Base-by-base conservation (phyloP, 2,113 vertebrate genomes). In the Anthoscopus minutus region DNA sequence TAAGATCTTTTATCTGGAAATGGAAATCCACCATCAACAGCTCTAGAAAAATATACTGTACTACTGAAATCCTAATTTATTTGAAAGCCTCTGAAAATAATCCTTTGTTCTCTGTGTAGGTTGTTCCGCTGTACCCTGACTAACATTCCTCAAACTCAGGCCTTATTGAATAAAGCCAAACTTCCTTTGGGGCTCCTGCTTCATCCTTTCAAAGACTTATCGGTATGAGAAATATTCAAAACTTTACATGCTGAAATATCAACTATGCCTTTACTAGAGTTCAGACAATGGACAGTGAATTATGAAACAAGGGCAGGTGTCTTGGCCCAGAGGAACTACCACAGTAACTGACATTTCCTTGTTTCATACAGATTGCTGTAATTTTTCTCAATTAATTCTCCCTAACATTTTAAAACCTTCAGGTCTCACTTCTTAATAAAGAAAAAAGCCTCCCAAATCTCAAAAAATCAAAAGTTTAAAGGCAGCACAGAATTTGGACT, bases 181-280 rank as follows among this genome's bases (percentile, higher is more conserved):
- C 98, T 99, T 97, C 99, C 99, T 35, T 94, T 99, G 96, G 99
- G 99, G 83, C 98, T 99, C 83, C 98, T 99, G 94, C 98, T 99
- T 87, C 99, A 99, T 97, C 99, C 99, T 71, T 99, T 99, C 97
- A 99, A 99, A 98, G 99, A 99, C 94, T 97, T 99, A 88, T 98
- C 98, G 98, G 99, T 99, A 99, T 97, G 98, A 94, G 84, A 95
- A 86, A 93, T 67, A n/a, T 50, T 92, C 50, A 48, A 79, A 74
- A 81, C 40, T 95, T 89, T 64, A 60, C 81, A 21, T 91, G 69
- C 65, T 96, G 86, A 69, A 89, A n/a, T 95, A 77, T 38, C 72
- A 61, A 44, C 66, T 88, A 1, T 81, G 50, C 64, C 64, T 92
- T 25, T 73, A 10, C 7, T 53, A 15, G 33, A 82, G 50, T 91